These are phyloP conservation scores for Drosophila robusta DNA, from an alignment of 2,888 invertebrate species.

Conservation along the genomic window DNA sequence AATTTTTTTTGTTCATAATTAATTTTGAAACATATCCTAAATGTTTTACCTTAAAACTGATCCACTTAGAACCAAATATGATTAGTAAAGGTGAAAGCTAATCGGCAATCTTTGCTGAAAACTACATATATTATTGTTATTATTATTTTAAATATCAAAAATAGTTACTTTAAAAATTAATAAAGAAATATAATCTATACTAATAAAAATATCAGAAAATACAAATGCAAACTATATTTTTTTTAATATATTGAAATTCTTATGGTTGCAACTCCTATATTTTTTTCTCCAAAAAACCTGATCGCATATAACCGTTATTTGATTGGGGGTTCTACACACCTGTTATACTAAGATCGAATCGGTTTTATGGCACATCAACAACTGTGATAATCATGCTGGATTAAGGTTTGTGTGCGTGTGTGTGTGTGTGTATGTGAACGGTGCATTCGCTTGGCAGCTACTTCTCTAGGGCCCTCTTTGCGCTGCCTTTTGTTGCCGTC, in stretches of 20 bases:
- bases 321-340: constrained; percentile 31
- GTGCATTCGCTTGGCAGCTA: constrained; percentile 21
- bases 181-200: too few relatives aligned
- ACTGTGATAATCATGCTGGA: constrained; percentile 42
- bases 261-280: neutral
- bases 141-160: too few relatives aligned
- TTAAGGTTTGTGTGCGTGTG: constrained; percentile 5
- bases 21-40: too few relatives aligned
- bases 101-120: too few relatives aligned
- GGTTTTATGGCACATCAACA: constrained; percentile 48
- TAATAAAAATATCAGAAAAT: too few relatives aligned
- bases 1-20: too few relatives aligned
- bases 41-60: too few relatives aligned
- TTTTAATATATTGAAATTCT: neutral
- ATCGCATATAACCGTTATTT: constrained; percentile 14
- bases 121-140: too few relatives aligned
- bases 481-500: constrained; percentile 42
- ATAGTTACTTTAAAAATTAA: too few relatives aligned
- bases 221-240: too few relatives aligned
- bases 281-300: constrained; percentile 17
- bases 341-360: constrained; percentile 42
- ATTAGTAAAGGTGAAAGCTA: too few relatives aligned
- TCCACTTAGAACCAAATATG: too few relatives aligned
- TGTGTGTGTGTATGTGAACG: constrained; percentile 9
- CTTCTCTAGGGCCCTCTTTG: constrained; percentile 11